phyloP scores from a whole-genome alignment of 2,797 vertebrate species.

The Macropus fuliginosus region DNA sequence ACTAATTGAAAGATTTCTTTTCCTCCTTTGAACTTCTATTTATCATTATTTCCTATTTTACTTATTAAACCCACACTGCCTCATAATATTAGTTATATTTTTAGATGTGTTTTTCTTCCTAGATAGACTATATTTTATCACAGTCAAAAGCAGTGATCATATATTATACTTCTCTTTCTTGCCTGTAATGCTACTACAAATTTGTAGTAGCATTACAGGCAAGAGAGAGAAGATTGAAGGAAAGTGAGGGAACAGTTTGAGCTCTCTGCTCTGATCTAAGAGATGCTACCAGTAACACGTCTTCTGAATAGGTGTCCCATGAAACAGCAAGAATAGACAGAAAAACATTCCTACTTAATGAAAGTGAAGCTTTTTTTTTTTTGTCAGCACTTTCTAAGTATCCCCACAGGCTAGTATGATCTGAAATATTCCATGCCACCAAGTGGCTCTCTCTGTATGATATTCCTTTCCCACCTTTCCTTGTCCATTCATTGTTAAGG shows the following conservation, averaged over 20 bases:
- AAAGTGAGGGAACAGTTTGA: conserved; percentile 4
- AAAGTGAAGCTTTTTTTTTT: conserved; percentile 15
- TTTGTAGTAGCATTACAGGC: not conserved
- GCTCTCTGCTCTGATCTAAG: not conserved
- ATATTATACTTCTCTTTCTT: not conserved
- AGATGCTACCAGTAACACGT: conserved; percentile 2
- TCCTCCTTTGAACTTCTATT: not conserved
- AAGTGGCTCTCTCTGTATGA: conserved; percentile 21
- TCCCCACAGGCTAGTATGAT: not conserved
- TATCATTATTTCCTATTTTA: not conserved
- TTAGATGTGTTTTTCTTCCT: not conserved
- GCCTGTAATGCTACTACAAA: not conserved
- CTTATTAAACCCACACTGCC: not conserved
- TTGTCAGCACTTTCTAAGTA: not conserved
- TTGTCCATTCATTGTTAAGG: not conserved
- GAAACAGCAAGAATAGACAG: not conserved
- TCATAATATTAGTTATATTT: not conserved
- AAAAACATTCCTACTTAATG: not conserved
- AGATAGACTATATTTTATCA: not conserved
- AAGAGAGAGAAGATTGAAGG: not conserved
- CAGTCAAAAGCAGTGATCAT: not conserved
- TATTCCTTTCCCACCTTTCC: not conserved
- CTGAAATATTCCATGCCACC: not conserved
- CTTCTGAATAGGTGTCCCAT: conserved; percentile 27
- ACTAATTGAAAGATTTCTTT: not conserved